Base-by-base conservation (phyloP, 1,140 invertebrate species). In the Triops longicaudatus region DNA sequence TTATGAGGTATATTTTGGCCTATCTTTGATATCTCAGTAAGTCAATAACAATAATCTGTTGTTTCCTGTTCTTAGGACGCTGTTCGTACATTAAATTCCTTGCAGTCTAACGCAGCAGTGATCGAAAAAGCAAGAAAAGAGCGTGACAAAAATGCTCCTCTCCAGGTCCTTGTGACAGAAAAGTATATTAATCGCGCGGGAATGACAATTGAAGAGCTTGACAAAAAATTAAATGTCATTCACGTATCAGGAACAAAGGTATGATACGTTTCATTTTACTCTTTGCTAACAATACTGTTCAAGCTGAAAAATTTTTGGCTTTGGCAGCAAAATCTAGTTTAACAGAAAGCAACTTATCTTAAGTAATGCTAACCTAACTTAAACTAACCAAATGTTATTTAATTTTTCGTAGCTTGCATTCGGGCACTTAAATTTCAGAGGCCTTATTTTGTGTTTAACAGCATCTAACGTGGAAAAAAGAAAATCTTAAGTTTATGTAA, bases 171-270 rank as follows among this genome's bases (percentile, higher is more conserved):
- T 11, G 80, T 82, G 72, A 86, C 84, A 73, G 80, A 82, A 31
- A 80, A 80, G 82, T 91, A 88, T 82, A 83, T 93, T 31, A 76
- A 85, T 31, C 83, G 85, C 81, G 85, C 87, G 75, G 93, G 93
- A 26, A 83, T 96, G 1, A 83, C 85, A 26, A 42, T 89, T 26
- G 84, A 89, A 1, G 86, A 88, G 73, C 82, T 95, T 41, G 88
- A 93, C 79, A 71, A 78, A 28, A 82, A 84, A 26, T 82, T 98
- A 12, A 91, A 92, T 75, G 86, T 97, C 9, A 97, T 99, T 80
- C 97, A 99, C 87, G 90, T 99, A 1, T 87, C 93, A 80, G 98
- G 98, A 7, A 99, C 97, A 99, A 99, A 87, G 97, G 97, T 43
- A 94, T 94, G 88, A 92, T 4, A 28, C 27, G 22, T 77, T 37